phyloP scores from a whole-genome alignment of 2,888 invertebrate species.

The Oconnorella tubifera region DNA sequence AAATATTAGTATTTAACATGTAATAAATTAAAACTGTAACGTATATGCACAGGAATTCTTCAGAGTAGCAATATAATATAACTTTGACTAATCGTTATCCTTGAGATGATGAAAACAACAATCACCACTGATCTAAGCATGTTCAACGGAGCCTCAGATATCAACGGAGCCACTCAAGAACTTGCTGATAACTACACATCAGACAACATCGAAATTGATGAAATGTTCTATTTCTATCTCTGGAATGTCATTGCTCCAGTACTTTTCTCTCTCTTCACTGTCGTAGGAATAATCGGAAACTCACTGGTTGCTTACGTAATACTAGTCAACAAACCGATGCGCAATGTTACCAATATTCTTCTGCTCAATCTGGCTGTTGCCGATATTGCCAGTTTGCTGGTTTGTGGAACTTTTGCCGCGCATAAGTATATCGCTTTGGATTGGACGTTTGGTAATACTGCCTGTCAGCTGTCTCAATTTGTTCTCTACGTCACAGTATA shows the following conservation, averaged over 20 bases:
- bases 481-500: slow-evolving; percentile 31
- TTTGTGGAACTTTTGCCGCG: slow-evolving; percentile 29
- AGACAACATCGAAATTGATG: no score
- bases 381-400: slow-evolving; percentile 28
- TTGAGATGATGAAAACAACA: no score
- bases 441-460: slow-evolving; percentile 29
- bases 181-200: no score
- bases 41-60: no score
- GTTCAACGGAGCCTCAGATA: no score
- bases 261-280: slow-evolving; percentile 21
- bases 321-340: slow-evolving; percentile 16
- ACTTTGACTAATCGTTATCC: no score
- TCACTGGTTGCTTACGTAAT: slow-evolving; percentile 30
- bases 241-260: slow-evolving; percentile 21
- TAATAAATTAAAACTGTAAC: no score
- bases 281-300: slow-evolving; percentile 28
- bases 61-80: no score
- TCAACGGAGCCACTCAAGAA: no score
- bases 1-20: no score
- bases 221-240: no score
- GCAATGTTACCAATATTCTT: slow-evolving; percentile 28
- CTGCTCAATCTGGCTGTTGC: slow-evolving; percentile 30
- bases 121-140: no score
- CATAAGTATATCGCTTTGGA: slow-evolving; percentile 26
- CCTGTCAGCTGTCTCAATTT: slow-evolving; percentile 32